phyloP scores from a whole-genome alignment of 2,888 invertebrate genomes.

The Epistrophella euchroma region DNA sequence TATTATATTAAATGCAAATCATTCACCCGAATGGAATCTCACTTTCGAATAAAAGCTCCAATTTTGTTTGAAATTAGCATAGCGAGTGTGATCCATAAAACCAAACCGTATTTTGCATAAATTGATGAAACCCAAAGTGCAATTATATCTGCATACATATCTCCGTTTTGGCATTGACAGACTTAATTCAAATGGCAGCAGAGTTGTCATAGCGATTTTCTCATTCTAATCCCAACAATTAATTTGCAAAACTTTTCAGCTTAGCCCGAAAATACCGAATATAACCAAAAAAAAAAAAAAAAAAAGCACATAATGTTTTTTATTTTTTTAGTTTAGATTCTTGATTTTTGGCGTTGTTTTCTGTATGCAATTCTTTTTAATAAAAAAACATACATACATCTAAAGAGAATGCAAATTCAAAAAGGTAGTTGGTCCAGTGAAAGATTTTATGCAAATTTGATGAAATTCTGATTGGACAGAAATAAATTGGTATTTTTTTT shows the following conservation, averaged over 20 bases:
- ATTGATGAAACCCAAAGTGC: slow-evolving; percentile 24
- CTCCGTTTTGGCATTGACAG: slow-evolving; percentile 31
- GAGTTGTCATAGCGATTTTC: slow-evolving; percentile 29
- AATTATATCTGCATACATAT: slow-evolving; percentile 24
- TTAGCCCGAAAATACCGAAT: neutral
- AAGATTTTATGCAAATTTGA: slow-evolving; percentile 20
- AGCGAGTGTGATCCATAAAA: slow-evolving; percentile 27
- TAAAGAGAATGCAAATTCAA: slow-evolving; percentile 23
- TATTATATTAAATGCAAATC: slow-evolving; percentile 33
- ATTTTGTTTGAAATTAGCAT: slow-evolving; percentile 33
- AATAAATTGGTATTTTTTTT: slow-evolving; percentile 1
- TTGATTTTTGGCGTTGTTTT: neutral
- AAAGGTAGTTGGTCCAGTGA: slow-evolving; percentile 14
- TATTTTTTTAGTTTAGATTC: neutral
- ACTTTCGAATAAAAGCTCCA: slow-evolving; percentile 35
- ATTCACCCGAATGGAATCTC: slow-evolving; percentile 42
- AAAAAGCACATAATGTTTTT: slow-evolving; percentile 18
- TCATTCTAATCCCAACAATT: slow-evolving; percentile 36
- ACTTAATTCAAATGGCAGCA: slow-evolving; percentile 27
- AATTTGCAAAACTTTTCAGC: slow-evolving; percentile 27
- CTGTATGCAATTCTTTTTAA: slow-evolving; percentile 12
- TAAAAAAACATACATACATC: too few species aligned
- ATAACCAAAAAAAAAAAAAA: too few species aligned
- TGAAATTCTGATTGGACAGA: slow-evolving; percentile 17
- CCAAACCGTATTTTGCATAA: slow-evolving; percentile 28